phyloP scores from a whole-genome alignment of 2,113 vertebrate genomes.

The Numida meleagris region DNA sequence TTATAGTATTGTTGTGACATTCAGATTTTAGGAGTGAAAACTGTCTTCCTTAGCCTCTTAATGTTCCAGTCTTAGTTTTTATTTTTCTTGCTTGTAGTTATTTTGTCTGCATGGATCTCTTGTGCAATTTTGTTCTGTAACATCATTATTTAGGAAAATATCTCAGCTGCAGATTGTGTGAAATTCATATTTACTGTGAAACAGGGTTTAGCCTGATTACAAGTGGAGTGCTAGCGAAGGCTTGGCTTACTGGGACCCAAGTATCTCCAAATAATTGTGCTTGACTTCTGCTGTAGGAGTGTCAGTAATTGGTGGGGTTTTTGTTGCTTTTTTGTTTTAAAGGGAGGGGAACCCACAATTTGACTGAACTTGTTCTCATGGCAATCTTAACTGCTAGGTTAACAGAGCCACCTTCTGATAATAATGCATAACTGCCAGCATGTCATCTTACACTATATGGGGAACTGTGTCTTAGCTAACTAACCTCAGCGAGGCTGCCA shows the following conservation, averaged over 20 bases:
- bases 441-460: neutral
- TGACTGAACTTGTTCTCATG: neutral
- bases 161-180: neutral
- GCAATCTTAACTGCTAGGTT: neutral
- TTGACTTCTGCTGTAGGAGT: neutral
- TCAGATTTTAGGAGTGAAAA: neutral
- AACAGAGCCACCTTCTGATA: constrained; percentile 54
- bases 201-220: neutral
- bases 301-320: neutral
- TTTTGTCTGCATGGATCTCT: neutral
- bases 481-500: neutral
- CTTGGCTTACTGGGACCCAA: neutral
- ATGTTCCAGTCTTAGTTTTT: neutral
- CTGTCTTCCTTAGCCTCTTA: neutral
- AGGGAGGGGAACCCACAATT: neutral
- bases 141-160: neutral
- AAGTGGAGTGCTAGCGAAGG: neutral
- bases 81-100: neutral
- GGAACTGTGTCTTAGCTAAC: rapidly evolving
- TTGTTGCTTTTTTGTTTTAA: neutral
- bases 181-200: neutral
- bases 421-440: neutral
- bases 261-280: neutral
- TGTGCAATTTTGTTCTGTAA: constrained; percentile 3
- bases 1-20: neutral